A percentile compares a stretch with the other conserved stretches of the same genome.
phyloP scores from a whole-genome alignment of 2,888 invertebrate species.

The Erannis defoliaria region DNA sequence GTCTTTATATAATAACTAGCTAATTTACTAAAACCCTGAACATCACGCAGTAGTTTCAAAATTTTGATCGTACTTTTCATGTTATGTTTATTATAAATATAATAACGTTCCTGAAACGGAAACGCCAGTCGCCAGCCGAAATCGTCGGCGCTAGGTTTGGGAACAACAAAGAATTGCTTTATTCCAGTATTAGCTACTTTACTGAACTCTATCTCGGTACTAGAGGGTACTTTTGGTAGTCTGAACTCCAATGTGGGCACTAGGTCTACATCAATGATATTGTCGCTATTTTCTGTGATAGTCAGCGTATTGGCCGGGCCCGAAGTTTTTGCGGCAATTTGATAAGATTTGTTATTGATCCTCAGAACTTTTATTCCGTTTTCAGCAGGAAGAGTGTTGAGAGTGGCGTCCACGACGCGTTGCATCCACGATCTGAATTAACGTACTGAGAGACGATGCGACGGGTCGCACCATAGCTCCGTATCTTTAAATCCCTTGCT shows the following conservation, averaged over 20 bases:
- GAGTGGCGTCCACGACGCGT: conserved; percentile 61
- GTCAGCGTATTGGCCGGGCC: conserved; percentile 69
- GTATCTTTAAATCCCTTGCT: conserved; percentile 63
- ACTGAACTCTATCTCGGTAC: conserved; percentile 57
- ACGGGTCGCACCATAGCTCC: conserved; percentile 62
- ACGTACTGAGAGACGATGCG: conserved; percentile 55
- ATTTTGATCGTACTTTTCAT: conserved; percentile 66
- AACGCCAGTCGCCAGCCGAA: conserved; percentile 70
- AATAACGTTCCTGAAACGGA: conserved; percentile 67
- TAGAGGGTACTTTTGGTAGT: conserved; percentile 57
- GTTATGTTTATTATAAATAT: conserved; percentile 60
- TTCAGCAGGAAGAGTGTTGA: conserved; percentile 56
- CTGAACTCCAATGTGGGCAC: conserved; percentile 67
- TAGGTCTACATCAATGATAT: conserved; percentile 67
- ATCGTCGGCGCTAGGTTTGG: conserved; percentile 65
- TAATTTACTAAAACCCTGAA: conserved; percentile 65
- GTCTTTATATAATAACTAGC: conserved; percentile 74
- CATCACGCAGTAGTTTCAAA: conserved; percentile 65
- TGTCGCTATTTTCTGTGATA: conserved; percentile 53
- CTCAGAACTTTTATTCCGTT: conserved; percentile 55
- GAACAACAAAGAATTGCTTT: conserved; percentile 65
- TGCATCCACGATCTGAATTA: conserved; percentile 69
- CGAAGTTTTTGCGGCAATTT: conserved; percentile 59
- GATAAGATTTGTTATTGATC: conserved; percentile 53
- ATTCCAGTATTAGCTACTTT: conserved; percentile 51